phyloP scores from a whole-genome alignment of 1,140 invertebrate species.

The Orius laevigatus region DNA sequence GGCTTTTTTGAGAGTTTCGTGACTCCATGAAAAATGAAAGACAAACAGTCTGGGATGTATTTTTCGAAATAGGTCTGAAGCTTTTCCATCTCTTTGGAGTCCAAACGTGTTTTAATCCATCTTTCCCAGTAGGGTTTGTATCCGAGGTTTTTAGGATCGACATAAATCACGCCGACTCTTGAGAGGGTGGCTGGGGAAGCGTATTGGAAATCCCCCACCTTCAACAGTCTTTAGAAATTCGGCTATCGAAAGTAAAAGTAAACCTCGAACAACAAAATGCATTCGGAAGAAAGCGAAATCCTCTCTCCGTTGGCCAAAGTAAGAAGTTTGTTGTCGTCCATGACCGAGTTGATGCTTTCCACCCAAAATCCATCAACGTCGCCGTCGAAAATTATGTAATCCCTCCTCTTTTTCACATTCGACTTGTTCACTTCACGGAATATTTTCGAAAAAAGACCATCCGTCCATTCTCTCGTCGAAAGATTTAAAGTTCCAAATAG shows the following conservation, averaged over 20 bases:
- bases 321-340: conserved; percentile 83
- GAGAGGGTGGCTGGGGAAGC: conserved; percentile 84
- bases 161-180: conserved; percentile 82
- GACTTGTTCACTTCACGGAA: conserved; percentile 75
- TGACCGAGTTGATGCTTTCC: conserved; percentile 91
- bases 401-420: conserved; percentile 42
- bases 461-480: conserved; percentile 72
- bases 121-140: conserved; percentile 70
- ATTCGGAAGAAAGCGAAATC: conserved; percentile 64
- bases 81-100: conserved; percentile 30
- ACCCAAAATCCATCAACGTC: conserved; percentile 89
- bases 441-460: conserved; percentile 76
- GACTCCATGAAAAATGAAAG: conserved; percentile 50
- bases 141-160: conserved; percentile 78
- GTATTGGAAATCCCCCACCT: conserved; percentile 54
- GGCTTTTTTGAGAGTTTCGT: too few species aligned
- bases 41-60: conserved; percentile 50
- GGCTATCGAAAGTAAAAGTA: too few species aligned
- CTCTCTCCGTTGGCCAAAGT: conserved; percentile 81
- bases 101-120: conserved; percentile 36
- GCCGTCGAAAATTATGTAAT: conserved; percentile 83
- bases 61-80: conserved; percentile 47
- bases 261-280: conserved; percentile 75
- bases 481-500: too few species aligned
- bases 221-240: too few species aligned